Evolutionary conservation across 2,113 vertebrate genomes (phyloP), one percentile per base, ranked within the genome.

Genomic region (Eulemur macaco): DNA sequence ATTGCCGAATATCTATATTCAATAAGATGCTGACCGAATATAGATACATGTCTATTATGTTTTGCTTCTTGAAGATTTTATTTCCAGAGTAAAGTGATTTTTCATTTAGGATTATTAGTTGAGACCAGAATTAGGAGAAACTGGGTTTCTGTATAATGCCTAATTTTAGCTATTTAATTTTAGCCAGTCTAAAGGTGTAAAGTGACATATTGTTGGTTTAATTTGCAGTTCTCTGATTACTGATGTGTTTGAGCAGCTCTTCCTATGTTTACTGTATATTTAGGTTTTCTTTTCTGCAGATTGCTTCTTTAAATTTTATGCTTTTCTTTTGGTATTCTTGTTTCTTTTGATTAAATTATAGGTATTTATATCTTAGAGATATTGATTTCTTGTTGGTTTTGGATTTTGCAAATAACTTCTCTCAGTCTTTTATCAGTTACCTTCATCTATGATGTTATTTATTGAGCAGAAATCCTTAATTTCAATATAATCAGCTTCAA

Each of bases 191-290:
- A n/a, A 86, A 52, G 73, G 11, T 63, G 25, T 71, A 66, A 76
- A 74, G 42, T 58, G 34, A 52, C 5, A 64, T 74, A 25, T 52
- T 47, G 34, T 74, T 94, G 66, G 18, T 58, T 86, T 63, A 66
- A 50, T 86, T 93, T 97, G 54, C 25, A 37, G 82, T 89, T 92
- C 56, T 89, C 11, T 81, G 73, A 54, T 31, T 56, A 58, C 64
- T 74, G 39, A 27, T 76, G 29, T 64, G 18, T 50, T 76, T 50
- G 56, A 76, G 50, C 27, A 12, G 71, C 50, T 84, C 54, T 92
- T 92, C 10, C 10, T 71, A 9, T 69, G 34, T 37, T 71, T 47
- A 20, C 29, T 63, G 29, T 63, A 37, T 64, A 50, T 73, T 58
- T 39, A 42, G n/a, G 9, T 27, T 80, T 66, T 14, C 18, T 84